Base-by-base conservation (phyloP, 2,113 vertebrate species). In the Cricetomys ansorgei region DNA sequence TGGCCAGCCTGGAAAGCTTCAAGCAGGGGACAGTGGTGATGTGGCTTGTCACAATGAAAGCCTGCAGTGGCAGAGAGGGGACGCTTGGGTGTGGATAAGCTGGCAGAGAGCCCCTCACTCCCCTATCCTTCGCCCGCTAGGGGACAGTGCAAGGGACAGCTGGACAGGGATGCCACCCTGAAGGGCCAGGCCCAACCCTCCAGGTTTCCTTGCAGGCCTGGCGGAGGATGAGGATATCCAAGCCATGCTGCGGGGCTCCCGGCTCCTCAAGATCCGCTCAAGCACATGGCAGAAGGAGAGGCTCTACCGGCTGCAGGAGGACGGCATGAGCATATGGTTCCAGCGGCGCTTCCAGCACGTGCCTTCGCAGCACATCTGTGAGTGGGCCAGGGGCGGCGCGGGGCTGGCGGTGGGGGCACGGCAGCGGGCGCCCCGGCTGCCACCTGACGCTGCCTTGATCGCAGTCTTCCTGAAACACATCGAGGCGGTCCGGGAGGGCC, bases 291-390 rank as follows among this genome's bases (percentile, higher is more conserved):
- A 98, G 96, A 98, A 99, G 98, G 99, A 98, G 94, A 98, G 99
- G 19, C 97, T 97, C 86, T 98, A 99, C 97, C 98, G 98, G 70
- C 98, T 99, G 92, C 98, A 99, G 97, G 99, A 99, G 95, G 99
- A 99, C 1, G 99, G 99, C 1, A 98, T 99, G 75, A 99, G 99
- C 0, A 98, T 99, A 96, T 99, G 99, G 99, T 99, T 99, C 17
- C 99, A 99, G 98, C 98, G 99, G 94, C 98, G 98, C 92, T 98
- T 98, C 67, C 77, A 98, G 55, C 99, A 94, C 75, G 95, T 98
- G 31, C 98, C 98, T 31, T 98, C 98, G 73, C 98, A 98, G 94
- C 99, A 99, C 97, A 99, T 99, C 84, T 99, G 99, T 99, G 97
- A 99, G 99, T 0, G 8, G 62, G 53, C 7, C 13, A 43, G 64